These are phyloP conservation scores for Eupithecia abbreviata DNA, from an alignment of 2,888 invertebrate genomes.

Conservation along the genomic window DNA sequence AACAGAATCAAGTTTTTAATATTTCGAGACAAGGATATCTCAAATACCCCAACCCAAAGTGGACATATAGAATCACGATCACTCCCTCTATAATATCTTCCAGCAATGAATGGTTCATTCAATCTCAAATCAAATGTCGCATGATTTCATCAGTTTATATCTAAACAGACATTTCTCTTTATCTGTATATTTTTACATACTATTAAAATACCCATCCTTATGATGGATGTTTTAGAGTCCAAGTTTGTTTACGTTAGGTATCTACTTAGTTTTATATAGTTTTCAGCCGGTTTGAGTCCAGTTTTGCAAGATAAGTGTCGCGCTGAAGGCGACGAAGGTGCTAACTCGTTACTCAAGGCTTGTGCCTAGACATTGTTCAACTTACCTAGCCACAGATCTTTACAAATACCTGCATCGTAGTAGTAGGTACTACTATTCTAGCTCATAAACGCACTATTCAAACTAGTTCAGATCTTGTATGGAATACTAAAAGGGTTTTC, in stretches of 20 bases:
- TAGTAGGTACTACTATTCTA: not conserved
- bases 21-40: not conserved
- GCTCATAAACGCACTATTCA: not conserved
- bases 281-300: constrained; percentile 13
- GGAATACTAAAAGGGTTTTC: not conserved
- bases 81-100: not conserved
- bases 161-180: no score
- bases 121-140: not conserved
- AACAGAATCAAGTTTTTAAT: not conserved
- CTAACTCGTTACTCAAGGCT: constrained; percentile 24
- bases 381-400: not conserved
- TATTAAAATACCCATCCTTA: not conserved
- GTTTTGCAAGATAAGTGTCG: constrained; percentile 19
- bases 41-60: not conserved
- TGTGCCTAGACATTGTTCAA: constrained; percentile 4
- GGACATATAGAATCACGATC: not conserved
- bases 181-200: no score
- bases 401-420: not conserved
- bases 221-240: not conserved
- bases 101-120: no score
- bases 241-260: not conserved
- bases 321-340: constrained; percentile 30
- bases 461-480: not conserved
- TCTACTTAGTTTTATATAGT: not conserved
- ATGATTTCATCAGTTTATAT: not conserved